These are phyloP conservation scores for Tyria jacobaeae DNA, from an alignment of 2,888 invertebrate species.

Conservation along the genomic window DNA sequence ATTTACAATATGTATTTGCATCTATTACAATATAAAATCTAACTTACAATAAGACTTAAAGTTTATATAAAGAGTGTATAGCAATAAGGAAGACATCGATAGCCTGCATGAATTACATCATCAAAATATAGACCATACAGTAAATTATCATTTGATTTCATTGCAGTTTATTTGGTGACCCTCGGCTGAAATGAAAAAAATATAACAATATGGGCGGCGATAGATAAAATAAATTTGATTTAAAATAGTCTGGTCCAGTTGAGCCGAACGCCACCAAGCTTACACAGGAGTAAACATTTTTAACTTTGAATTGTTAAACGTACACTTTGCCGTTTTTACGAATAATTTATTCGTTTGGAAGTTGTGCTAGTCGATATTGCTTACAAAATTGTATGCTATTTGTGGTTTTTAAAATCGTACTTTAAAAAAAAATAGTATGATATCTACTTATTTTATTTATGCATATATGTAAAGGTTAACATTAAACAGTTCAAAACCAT, in stretches of 20 bases:
- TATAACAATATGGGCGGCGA: not conserved
- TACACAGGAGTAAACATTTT: slow-evolving; percentile 28
- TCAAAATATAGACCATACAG: slow-evolving; percentile 74
- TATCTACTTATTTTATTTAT: too few relatives aligned
- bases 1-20: slow-evolving; percentile 36
- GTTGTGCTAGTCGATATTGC: not conserved
- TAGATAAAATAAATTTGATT: not conserved
- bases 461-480: too few relatives aligned
- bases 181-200: not conserved
- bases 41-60: slow-evolving; percentile 77
- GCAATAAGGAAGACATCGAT: slow-evolving; percentile 86
- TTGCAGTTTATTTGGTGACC: slow-evolving; percentile 35
- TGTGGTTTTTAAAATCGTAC: too few relatives aligned
- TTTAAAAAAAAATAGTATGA: too few relatives aligned
- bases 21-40: slow-evolving; percentile 70
- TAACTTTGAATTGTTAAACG: not conserved
- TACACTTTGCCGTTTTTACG: not conserved
- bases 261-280: slow-evolving; percentile 20
- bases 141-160: slow-evolving; percentile 50
- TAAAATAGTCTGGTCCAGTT: not conserved
- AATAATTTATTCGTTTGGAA: not conserved
- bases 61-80: slow-evolving; percentile 83
- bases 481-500: too few relatives aligned
- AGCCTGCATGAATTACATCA: slow-evolving; percentile 84
- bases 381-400: too few relatives aligned